phyloP scores from a whole-genome alignment of 1,140 invertebrate species.

The Papilio dardanus region DNA sequence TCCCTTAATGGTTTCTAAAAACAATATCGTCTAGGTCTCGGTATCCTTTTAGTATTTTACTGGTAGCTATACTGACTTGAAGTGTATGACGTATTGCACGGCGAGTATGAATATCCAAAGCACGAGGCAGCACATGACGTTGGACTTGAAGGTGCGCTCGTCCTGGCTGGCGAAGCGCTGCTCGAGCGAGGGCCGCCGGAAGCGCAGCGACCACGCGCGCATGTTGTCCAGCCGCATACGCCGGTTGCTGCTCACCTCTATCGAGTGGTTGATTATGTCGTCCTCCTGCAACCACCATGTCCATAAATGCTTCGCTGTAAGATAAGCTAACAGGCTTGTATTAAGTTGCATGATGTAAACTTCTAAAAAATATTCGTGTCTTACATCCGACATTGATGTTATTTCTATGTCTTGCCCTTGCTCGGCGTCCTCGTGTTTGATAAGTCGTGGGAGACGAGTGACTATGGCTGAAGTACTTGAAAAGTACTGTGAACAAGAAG shows the following conservation, averaged over 20 bases:
- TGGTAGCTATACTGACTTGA: slow-evolving; percentile 82
- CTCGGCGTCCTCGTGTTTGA: slow-evolving; percentile 49
- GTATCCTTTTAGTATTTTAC: too few species aligned
- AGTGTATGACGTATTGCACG: slow-evolving; percentile 90
- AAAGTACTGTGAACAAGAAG: slow-evolving; percentile 59
- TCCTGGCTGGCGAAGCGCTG: slow-evolving; percentile 90
- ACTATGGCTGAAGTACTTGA: slow-evolving; percentile 53
- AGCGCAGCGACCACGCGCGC: slow-evolving; percentile 92
- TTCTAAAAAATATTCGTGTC: neutral
- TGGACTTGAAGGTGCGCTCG: slow-evolving; percentile 97
- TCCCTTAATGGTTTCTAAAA: too few species aligned
- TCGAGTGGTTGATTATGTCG: slow-evolving; percentile 93
- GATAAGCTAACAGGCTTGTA: neutral
- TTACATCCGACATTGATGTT: slow-evolving; percentile 44
- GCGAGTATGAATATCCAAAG: slow-evolving; percentile 95
- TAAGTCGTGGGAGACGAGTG: slow-evolving; percentile 40
- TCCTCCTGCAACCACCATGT: slow-evolving; percentile 85
- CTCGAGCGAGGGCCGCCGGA: slow-evolving; percentile 86
- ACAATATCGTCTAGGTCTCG: neutral
- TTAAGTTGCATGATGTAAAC: neutral
- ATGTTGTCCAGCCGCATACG: slow-evolving; percentile 94
- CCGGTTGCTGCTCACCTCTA: slow-evolving; percentile 97
- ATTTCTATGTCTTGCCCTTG: slow-evolving; percentile 51
- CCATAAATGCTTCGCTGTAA: neutral
- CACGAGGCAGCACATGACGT: slow-evolving; percentile 95